Conservation (phyloP, 2,797 vertebrate species). For the Pelodytes ibericus region DNA sequence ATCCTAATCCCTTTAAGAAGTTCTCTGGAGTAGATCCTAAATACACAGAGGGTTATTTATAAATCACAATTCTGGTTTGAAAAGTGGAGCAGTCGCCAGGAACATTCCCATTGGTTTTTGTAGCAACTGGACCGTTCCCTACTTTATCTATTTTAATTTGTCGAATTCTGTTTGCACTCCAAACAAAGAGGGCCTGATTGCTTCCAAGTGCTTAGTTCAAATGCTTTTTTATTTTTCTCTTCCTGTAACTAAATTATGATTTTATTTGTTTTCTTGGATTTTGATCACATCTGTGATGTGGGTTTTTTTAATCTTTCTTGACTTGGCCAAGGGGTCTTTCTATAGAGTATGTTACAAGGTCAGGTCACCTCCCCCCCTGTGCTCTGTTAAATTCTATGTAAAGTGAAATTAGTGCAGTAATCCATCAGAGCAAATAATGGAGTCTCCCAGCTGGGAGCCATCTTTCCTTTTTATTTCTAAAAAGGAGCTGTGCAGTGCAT, state of each 20-base stretch:
- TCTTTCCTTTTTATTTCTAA: slow-evolving; percentile 67
- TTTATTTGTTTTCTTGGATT: background rate
- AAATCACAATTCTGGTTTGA: too few species aligned
- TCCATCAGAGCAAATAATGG: background rate
- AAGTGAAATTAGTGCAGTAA: background rate
- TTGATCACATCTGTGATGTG: slow-evolving; percentile 1
- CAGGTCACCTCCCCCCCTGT: background rate
- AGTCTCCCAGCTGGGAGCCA: slow-evolving; percentile 36
- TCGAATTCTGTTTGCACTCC: too few species aligned
- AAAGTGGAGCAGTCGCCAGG: too few species aligned
- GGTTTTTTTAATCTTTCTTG: background rate
- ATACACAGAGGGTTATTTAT: too few species aligned
- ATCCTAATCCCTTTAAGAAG: too few species aligned
- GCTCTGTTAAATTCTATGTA: too few species aligned
- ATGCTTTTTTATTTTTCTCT: background rate
- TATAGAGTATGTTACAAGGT: background rate
- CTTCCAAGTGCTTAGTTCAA: background rate
- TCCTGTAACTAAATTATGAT: background rate
- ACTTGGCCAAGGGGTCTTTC: background rate
- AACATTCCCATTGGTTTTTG: too few species aligned
- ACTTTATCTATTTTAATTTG: too few species aligned
- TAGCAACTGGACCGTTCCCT: too few species aligned
- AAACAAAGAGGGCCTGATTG: too few species aligned
- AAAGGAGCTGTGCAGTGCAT: slow-evolving; percentile 68
- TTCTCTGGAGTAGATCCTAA: too few species aligned